Evolutionary conservation across 37 sponge, comb jelly and placozoan species (phyloP).

Genomic region (Bolinopsis microptera): DNA sequence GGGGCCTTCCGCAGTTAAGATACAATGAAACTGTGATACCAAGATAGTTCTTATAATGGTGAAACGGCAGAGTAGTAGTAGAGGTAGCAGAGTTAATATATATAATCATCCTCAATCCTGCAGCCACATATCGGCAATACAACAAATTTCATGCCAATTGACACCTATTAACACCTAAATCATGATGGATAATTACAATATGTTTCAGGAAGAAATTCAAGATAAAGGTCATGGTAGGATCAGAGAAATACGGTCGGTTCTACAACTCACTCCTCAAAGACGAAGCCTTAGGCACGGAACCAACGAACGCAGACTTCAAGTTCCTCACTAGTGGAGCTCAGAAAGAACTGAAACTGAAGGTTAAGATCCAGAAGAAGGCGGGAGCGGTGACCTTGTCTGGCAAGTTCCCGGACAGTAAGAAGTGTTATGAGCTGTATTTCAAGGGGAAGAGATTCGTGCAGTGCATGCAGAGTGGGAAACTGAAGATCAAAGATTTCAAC

Average conservation of each 20-base stretch:
- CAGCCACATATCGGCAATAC: too few relatives aligned
- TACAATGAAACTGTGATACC: too few relatives aligned
- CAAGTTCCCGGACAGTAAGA: background rate
- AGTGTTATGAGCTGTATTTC: background rate
- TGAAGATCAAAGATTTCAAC: background rate
- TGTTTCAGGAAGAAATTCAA: slow-evolving; percentile 28
- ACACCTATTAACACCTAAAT: too few relatives aligned
- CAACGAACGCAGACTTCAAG: background rate
- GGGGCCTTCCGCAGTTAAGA: too few relatives aligned
- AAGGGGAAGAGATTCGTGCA: background rate
- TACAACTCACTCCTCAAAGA: background rate
- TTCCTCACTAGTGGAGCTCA: background rate
- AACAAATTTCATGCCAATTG: too few relatives aligned
- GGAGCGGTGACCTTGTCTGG: background rate
- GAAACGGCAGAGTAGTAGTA: too few relatives aligned
- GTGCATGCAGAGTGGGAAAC: background rate
- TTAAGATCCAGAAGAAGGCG: background rate
- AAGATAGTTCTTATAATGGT: too few relatives aligned
- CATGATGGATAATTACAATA: too few relatives aligned
- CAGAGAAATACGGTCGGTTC: slow-evolving; percentile 17
- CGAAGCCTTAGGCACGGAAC: background rate
- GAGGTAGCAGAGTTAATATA: too few relatives aligned
- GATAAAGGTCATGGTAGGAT: background rate
- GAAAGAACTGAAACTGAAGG: background rate
- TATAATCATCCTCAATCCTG: too few relatives aligned